Evolutionary conservation across 2,113 vertebrate species (phyloP).

Genomic region (Macquaria ambigua): DNA sequence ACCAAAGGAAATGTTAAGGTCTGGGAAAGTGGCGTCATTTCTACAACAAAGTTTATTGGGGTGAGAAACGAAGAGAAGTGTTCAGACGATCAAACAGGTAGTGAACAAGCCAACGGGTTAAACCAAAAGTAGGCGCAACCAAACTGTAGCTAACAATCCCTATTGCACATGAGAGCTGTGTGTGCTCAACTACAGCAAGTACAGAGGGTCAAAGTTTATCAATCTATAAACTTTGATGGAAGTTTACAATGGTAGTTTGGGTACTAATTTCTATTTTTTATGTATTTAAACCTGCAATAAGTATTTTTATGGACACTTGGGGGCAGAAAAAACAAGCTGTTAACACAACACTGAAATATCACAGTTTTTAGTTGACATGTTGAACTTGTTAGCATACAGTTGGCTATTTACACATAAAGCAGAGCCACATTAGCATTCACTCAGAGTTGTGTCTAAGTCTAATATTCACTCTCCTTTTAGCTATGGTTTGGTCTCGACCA

Average conservation of each 20-base stretch:
- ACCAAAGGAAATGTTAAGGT: not conserved
- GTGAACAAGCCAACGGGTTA: not conserved
- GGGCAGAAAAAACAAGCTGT: no score
- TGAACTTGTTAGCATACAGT: no score
- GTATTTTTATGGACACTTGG: no score
- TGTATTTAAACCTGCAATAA: no score
- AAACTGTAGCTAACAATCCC: not conserved
- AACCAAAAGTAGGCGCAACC: not conserved
- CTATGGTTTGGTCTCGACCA: not conserved
- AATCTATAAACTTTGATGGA: no score
- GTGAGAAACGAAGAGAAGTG: not conserved
- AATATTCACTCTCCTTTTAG: not conserved
- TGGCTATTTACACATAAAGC: no score
- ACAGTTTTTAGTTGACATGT: no score
- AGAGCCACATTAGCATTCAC: not conserved
- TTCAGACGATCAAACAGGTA: not conserved
- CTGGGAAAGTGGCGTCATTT: not conserved
- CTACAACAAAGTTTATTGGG: no score
- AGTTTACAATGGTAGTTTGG: no score
- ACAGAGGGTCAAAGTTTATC: not conserved
- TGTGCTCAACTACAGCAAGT: not conserved
- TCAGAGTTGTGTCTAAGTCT: not conserved
- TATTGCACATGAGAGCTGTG: not conserved
- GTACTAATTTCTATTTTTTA: no score
- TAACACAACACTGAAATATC: no score